phyloP scores from a whole-genome alignment of 2,797 vertebrate species.

The Cheirogaleus major region DNA sequence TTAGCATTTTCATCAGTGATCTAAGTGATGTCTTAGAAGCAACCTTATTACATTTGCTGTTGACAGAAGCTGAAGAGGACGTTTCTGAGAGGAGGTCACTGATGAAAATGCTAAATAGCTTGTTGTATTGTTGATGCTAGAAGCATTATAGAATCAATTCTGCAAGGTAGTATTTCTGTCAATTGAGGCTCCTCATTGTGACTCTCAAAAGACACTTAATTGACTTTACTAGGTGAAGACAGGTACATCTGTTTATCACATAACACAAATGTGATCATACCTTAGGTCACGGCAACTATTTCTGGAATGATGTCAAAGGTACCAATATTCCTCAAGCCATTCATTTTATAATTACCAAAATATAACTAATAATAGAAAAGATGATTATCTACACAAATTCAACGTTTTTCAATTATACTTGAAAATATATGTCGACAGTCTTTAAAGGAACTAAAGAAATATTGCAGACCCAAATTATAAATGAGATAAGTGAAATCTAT shows the following conservation, averaged over 20 bases:
- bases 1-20: background rate
- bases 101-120: constrained; percentile 24
- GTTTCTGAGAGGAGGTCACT: background rate
- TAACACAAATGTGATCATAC: background rate
- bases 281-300: background rate
- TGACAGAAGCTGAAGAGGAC: background rate
- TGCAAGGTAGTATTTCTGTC: background rate
- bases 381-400: background rate
- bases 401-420: background rate
- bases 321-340: background rate
- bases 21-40: background rate
- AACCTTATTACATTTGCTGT: constrained; percentile 4
- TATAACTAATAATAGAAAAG: background rate
- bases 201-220: background rate
- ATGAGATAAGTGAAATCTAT: background rate
- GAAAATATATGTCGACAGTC: background rate
- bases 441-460: background rate
- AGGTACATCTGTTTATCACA: background rate
- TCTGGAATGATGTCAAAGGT: background rate
- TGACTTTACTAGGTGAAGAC: background rate
- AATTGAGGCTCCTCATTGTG: background rate
- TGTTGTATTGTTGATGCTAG: background rate
- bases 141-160: background rate
- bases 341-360: background rate
- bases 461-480: background rate